Evolutionary conservation across 2,888 invertebrate species (phyloP).

Genomic region (Sialis fuliginosa): DNA sequence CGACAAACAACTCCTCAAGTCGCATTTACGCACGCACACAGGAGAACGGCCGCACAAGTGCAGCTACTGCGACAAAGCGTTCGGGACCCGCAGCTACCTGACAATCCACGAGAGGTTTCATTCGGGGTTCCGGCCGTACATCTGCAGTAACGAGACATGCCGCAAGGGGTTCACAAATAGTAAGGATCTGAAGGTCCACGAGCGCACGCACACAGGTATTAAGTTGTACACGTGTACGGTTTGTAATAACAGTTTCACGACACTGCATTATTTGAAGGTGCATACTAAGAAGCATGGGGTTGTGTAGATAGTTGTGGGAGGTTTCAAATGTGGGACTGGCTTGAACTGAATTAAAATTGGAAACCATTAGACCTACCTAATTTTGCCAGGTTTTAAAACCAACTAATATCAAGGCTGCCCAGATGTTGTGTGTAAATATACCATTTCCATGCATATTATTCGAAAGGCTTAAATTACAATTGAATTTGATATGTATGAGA

Average conservation of each 20-base stretch:
- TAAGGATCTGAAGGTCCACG: slow-evolving; percentile 8
- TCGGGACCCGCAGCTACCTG: slow-evolving; percentile 6
- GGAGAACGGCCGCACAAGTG: slow-evolving; percentile 6
- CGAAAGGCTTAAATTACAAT: too few species aligned
- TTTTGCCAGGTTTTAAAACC: too few species aligned
- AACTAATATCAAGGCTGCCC: too few species aligned
- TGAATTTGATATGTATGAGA: too few species aligned
- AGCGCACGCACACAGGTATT: slow-evolving; percentile 7
- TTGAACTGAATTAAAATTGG: too few species aligned
- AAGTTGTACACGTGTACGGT: slow-evolving; percentile 6
- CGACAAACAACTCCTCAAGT: slow-evolving; percentile 5
- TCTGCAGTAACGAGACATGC: slow-evolving; percentile 2
- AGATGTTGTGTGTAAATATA: too few species aligned
- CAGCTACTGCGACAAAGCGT: slow-evolving; percentile 6
- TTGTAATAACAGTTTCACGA: slow-evolving; percentile 7
- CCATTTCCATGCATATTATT: too few species aligned
- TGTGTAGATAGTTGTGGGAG: too few species aligned
- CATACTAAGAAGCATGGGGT: slow-evolving; percentile 7
- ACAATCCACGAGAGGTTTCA: slow-evolving; percentile 7
- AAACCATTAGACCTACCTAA: too few species aligned
- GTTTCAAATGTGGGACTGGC: too few species aligned
- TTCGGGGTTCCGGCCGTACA: slow-evolving; percentile 6
- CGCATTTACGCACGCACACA: slow-evolving; percentile 5
- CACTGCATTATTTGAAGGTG: slow-evolving; percentile 7
- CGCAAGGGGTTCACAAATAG: slow-evolving; percentile 7